Evolutionary conservation across 1,140 invertebrate species (phyloP).

Genomic region (Philotrypesis tridentata): DNA sequence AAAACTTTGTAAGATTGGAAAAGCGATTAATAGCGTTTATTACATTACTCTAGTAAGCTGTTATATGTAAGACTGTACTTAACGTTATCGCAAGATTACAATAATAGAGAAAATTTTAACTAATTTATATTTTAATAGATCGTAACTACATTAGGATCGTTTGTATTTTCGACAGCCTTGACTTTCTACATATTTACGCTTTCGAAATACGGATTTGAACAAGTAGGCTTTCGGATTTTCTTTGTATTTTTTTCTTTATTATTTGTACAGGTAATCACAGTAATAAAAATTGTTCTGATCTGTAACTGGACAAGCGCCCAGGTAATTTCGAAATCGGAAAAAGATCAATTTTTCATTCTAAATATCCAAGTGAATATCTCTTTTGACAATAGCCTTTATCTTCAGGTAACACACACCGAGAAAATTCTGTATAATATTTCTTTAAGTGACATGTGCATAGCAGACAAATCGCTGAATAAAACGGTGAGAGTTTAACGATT

Average conservation of each 20-base stretch:
- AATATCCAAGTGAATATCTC: background rate
- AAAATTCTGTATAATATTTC: constrained; percentile 12
- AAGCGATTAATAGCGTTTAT: background rate
- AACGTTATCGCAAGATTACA: background rate
- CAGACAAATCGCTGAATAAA: background rate
- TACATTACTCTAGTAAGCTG: background rate
- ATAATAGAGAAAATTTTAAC: background rate
- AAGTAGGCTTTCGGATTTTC: background rate
- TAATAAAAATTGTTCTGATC: background rate
- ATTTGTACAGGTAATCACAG: background rate
- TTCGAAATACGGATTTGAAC: background rate
- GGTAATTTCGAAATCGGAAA: background rate
- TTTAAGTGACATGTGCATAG: background rate
- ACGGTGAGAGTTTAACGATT: background rate
- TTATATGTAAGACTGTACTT: background rate
- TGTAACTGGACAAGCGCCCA: constrained; percentile 26
- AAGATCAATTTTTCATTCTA: background rate
- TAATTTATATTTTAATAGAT: constrained; percentile 2
- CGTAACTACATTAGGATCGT: background rate
- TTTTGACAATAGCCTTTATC: background rate
- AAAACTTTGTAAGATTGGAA: background rate
- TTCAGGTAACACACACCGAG: background rate
- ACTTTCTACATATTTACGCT: constrained; percentile 5
- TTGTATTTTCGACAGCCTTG: background rate
- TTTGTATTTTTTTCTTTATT: background rate